A percentile compares a stretch with the other conserved stretches of the same genome.
Conservation (phyloP, 2,797 vertebrate species). For the Eremophila alpestris region DNA sequence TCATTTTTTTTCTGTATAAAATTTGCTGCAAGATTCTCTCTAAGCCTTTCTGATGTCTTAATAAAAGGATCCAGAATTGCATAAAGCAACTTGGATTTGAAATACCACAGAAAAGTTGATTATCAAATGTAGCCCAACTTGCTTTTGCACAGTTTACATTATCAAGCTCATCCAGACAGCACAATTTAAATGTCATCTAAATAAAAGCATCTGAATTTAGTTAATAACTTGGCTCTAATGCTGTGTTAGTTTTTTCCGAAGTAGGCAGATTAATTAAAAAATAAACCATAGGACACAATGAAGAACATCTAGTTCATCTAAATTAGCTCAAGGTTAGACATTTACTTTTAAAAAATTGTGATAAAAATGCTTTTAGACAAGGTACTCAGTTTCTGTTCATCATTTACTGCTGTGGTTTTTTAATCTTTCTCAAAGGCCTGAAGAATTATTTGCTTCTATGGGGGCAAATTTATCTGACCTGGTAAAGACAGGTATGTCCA, state of each 20-base stretch:
- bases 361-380: neutral
- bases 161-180: neutral
- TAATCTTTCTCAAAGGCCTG: neutral
- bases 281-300: neutral
- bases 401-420: neutral
- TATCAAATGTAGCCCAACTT: neutral
- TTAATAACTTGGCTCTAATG: neutral
- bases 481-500: neutral
- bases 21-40: neutral
- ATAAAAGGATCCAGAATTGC: neutral
- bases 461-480: neutral
- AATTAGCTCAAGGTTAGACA: neutral
- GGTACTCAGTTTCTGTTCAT: neutral
- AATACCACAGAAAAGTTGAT: neutral
- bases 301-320: neutral
- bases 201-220: slow-evolving; percentile 44
- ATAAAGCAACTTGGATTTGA: neutral
- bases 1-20: neutral
- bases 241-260: neutral
- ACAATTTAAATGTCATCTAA: slow-evolving; percentile 4
- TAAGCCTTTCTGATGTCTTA: neutral
- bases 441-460: neutral
- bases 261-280: neutral
- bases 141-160: slow-evolving; percentile 31
- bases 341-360: neutral